Conservation (phyloP, 1,140 invertebrate species). For the Procambarus virginalis region DNA sequence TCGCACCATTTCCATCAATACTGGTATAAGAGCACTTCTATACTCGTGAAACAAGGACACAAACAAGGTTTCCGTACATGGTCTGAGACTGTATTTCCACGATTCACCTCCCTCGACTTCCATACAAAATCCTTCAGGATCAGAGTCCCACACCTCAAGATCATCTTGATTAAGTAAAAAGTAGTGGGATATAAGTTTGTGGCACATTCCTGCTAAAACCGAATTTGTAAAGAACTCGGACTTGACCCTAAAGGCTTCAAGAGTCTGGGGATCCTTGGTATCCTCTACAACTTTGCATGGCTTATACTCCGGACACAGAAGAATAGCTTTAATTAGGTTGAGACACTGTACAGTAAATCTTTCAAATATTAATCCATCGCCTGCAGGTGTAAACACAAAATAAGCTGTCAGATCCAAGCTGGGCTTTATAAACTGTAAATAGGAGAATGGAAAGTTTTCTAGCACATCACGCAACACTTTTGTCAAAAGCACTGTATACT, state of each 20-base stretch:
- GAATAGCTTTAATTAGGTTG: constrained; percentile 89
- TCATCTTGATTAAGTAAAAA: constrained; percentile 89
- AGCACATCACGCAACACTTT: constrained; percentile 86
- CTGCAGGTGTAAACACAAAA: constrained; percentile 89
- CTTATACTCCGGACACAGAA: constrained; percentile 85
- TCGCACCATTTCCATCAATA: constrained; percentile 83
- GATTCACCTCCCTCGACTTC: constrained; percentile 81
- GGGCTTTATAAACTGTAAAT: constrained; percentile 84
- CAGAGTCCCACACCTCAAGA: constrained; percentile 89
- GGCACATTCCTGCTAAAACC: constrained; percentile 85
- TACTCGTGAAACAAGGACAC: constrained; percentile 88
- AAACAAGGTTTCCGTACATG: constrained; percentile 91
- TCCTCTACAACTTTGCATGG: constrained; percentile 79
- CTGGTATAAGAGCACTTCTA: constrained; percentile 80
- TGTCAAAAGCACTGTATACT: constrained; percentile 81
- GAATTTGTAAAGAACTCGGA: constrained; percentile 82
- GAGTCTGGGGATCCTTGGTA: constrained; percentile 75
- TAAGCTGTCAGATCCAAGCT: constrained; percentile 87
- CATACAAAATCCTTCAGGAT: constrained; percentile 88
- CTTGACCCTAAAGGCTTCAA: constrained; percentile 82
- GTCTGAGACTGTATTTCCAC: constrained; percentile 93
- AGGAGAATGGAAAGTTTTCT: constrained; percentile 85
- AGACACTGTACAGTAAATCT: constrained; percentile 91
- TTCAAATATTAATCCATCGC: constrained; percentile 85
- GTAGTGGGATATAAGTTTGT: constrained; percentile 89